Base-by-base conservation (phyloP, 2,113 vertebrate genomes). In the Tachuris rubrigastra region DNA sequence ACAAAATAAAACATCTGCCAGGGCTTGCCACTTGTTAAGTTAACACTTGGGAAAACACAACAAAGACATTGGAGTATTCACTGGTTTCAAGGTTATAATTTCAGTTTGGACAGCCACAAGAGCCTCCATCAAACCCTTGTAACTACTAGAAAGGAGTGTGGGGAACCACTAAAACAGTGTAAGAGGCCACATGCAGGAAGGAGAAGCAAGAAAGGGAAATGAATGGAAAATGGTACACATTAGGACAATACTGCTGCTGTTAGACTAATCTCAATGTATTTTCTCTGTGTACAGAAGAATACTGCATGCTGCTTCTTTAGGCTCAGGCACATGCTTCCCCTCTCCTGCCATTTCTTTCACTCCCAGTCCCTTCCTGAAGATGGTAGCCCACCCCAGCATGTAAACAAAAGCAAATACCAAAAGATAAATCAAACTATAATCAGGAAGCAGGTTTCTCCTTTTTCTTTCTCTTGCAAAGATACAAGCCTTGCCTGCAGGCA, bases 1-100 rank as follows among this genome's bases (percentile, higher is more conserved):
- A 91, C 50, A 96, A 95, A 89, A 84, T 20, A 96, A 90, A 89
- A 94, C 46, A 89, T 87, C 76, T 96, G 52, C 68, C 41, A 72
- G 71, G 82, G 74, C 31, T 90, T 86, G 47, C 35, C 65, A 90
- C 60, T 94, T 4, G 0, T 71, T 76, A 83, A 49, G 42, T 33
- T 21, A 94, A 25, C 58, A 76, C 41, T 71, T 85, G 58, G 58
- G 83, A 93, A 96, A 91, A 80, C 19, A 74, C 35, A 91, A 35
- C n/a, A 72, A 94, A 75, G 87, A 91, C 66, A 90, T 68, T 42
- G 62, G 68, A 65, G 67, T 82, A 90, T 20, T 89, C 50, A 87
- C 55, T 33, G 55, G 49, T 94, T 93, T 94, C 58, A 50, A 97
- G 76, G 93, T 90, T 91, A 4, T 49, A 76, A 80, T 41, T 94